phyloP scores from a whole-genome alignment of 2,888 invertebrate genomes.

The Lochmaea crataegi region DNA sequence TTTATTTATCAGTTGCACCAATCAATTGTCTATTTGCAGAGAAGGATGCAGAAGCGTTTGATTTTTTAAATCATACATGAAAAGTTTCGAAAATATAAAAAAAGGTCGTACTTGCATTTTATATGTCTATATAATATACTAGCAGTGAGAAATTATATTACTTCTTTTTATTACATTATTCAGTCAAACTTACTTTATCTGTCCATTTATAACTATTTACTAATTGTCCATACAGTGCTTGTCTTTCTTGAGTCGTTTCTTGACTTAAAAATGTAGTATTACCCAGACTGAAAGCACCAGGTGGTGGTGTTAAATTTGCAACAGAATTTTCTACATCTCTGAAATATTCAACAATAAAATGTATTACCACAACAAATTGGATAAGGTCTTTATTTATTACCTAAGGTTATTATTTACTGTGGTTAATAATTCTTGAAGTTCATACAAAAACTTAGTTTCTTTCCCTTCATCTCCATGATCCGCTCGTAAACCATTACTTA shows the following conservation, averaged over 20 bases:
- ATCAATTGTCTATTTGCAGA: no score
- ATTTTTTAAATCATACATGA: no score
- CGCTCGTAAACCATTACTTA: constrained; percentile 83
- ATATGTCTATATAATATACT: no score
- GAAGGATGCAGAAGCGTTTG: no score
- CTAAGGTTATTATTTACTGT: constrained; percentile 84
- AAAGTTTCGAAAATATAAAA: no score
- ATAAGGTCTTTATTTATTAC: constrained; percentile 60
- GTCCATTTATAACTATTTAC: constrained; percentile 95
- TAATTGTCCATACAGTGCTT: constrained; percentile 86
- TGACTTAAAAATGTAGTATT: constrained; percentile 89
- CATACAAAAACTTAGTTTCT: constrained; percentile 77
- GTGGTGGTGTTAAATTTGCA: constrained; percentile 77
- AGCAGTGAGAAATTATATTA: no score
- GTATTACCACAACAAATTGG: background rate
- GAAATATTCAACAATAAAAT: constrained; percentile 43
- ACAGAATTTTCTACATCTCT: constrained; percentile 87
- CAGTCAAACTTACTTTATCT: constrained; percentile 74
- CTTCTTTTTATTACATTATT: no score
- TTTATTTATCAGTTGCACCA: no score
- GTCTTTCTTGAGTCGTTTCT: constrained; percentile 91
- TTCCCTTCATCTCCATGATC: constrained; percentile 86
- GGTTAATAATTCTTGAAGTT: constrained; percentile 85
- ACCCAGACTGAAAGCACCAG: constrained; percentile 85
- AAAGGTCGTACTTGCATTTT: no score